phyloP scores from a whole-genome alignment of 1,140 invertebrate genomes.

The Bombus haemorrhoidalis region DNA sequence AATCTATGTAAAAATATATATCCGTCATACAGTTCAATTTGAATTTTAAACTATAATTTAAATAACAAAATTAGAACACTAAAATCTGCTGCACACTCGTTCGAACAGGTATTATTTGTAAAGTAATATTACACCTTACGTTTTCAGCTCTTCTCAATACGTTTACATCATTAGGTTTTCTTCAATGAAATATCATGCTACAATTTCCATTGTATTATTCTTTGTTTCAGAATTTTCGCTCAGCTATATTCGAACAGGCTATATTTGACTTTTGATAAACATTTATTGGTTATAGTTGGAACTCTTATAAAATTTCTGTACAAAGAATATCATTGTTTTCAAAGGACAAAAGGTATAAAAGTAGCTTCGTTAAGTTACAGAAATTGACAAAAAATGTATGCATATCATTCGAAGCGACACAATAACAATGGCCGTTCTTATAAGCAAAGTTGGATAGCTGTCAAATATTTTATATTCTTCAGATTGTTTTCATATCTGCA shows the following conservation, averaged over 20 bases:
- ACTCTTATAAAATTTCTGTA: background rate
- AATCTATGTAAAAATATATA: constrained; percentile 4
- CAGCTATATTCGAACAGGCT: constrained; percentile 22
- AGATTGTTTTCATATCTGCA: accelerated
- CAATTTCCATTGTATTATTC: constrained; percentile 6
- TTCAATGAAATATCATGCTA: too few species aligned
- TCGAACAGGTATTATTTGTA: background rate
- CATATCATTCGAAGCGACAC: constrained; percentile 6
- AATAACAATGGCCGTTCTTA: constrained; percentile 57
- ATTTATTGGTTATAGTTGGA: background rate
- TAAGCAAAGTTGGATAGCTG: background rate
- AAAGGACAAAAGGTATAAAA: background rate
- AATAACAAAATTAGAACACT: background rate
- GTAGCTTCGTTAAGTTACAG: background rate
- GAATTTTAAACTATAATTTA: background rate
- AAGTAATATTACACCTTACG: background rate
- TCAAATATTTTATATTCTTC: constrained; percentile 34
- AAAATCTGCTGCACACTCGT: background rate
- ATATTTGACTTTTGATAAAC: constrained; percentile 32
- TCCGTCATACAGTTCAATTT: too few species aligned
- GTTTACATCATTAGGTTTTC: background rate
- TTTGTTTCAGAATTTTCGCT: constrained; percentile 21
- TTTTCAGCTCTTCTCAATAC: background rate
- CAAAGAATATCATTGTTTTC: background rate
- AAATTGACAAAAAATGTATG: background rate